phyloP scores from a whole-genome alignment of 2,113 vertebrate species.

The Raphicerus campestris region DNA sequence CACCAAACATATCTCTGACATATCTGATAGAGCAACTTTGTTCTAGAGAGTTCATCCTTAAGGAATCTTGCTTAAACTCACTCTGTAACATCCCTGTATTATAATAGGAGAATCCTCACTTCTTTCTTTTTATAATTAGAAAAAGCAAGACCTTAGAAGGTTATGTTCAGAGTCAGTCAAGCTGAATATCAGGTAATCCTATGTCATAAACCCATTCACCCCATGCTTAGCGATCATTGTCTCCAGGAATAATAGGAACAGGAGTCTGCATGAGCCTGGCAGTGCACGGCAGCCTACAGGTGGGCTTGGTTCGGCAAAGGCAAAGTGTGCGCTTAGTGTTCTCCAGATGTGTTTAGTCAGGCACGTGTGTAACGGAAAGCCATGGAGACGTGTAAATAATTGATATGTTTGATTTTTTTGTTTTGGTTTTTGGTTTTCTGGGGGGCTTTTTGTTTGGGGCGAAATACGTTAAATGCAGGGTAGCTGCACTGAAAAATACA shows the following conservation, averaged over 20 bases:
- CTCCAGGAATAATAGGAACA: not conserved
- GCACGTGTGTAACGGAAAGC: not conserved
- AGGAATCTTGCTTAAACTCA: not conserved
- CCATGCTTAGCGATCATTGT: not conserved
- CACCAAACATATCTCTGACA: not conserved
- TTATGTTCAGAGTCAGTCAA: not conserved
- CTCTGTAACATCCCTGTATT: not conserved
- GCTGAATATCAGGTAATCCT: not conserved
- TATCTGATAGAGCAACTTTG: not conserved
- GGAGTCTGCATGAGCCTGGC: not conserved
- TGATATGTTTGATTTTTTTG: not conserved
- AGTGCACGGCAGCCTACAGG: not conserved
- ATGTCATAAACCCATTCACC: not conserved
- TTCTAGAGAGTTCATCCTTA: not conserved
- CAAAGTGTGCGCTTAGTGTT: not conserved
- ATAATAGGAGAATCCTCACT: not conserved
- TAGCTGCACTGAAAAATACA: conserved; percentile 19
- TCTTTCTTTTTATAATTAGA: not conserved
- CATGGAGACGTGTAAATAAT: not conserved
- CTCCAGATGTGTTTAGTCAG: conserved; percentile 3
- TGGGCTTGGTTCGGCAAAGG: not conserved
- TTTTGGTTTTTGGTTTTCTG: not conserved
- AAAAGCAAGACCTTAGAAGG: not conserved
- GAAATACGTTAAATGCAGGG: not conserved
- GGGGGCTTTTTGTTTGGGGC: not conserved